A percentile compares a stretch with the other conserved stretches of the same genome.
phyloP scores from a whole-genome alignment of 2,797 vertebrate genomes.

The Myripristis jacobus region DNA sequence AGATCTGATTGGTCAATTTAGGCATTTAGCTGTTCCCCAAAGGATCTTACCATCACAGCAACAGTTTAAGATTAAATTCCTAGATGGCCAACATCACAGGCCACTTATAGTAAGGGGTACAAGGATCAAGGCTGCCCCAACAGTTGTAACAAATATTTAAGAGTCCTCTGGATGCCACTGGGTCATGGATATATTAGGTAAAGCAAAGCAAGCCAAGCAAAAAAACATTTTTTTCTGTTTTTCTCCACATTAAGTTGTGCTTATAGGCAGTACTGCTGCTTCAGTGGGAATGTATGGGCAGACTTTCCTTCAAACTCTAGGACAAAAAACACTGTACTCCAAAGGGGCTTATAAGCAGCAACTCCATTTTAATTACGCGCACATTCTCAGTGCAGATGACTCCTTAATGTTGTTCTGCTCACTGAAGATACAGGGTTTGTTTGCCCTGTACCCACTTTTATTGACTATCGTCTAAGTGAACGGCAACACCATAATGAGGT shows the following conservation, averaged over 20 bases:
- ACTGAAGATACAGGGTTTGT: not conserved
- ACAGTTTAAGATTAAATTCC: not conserved
- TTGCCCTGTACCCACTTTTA: not conserved
- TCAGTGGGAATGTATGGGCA: not conserved
- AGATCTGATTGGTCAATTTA: conserved; percentile 8
- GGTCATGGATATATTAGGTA: not conserved
- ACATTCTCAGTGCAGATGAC: not conserved
- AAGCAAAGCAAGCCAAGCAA: not conserved
- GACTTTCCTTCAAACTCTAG: not conserved
- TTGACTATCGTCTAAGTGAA: conserved; percentile 17
- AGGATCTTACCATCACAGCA: not conserved
- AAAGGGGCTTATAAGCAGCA: not conserved
- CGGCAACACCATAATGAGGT: conserved; percentile 7
- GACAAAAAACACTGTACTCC: not conserved
- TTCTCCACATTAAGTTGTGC: not conserved
- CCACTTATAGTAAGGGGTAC: not conserved
- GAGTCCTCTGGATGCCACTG: not conserved
- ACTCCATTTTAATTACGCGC: not conserved
- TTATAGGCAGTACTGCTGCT: not conserved
- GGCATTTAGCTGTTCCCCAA: conserved; percentile 3
- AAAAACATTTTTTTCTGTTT: not conserved
- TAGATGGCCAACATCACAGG: not conserved
- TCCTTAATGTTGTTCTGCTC: not conserved
- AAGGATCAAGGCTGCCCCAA: not conserved
- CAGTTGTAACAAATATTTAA: not conserved